A percentile compares a stretch with the other conserved stretches of the same genome.
Conservation (phyloP, 2,888 invertebrate genomes). For the Agrenia bidenticulata region DNA sequence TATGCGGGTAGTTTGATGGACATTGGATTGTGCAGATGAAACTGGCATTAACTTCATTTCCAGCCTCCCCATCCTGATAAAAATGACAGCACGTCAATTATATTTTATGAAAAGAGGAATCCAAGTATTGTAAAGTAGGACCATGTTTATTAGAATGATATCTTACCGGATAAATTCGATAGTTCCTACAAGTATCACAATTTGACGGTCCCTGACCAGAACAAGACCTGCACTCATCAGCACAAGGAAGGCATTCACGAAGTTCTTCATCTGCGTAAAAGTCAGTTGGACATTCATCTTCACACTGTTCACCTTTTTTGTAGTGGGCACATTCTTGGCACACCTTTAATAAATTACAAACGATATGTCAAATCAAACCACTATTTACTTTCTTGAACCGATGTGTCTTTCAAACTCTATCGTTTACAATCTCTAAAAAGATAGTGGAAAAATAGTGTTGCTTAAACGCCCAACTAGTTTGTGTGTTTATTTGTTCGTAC, state of each 20-base stretch:
- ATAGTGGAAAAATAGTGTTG: too few relatives aligned
- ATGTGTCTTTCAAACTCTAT: not conserved
- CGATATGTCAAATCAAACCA: not conserved
- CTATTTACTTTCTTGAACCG: not conserved
- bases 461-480: too few relatives aligned
- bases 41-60: slow-evolving; percentile 63
- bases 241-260: slow-evolving; percentile 62
- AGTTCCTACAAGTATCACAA: slow-evolving; percentile 75
- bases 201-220: slow-evolving; percentile 73
- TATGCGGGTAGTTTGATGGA: slow-evolving; percentile 74
- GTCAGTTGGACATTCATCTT: slow-evolving; percentile 75
- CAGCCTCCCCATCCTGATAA: slow-evolving; percentile 60
- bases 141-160: slow-evolving; percentile 22
- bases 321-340: slow-evolving; percentile 85
- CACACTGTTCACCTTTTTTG: slow-evolving; percentile 84
- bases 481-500: too few relatives aligned
- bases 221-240: slow-evolving; percentile 82
- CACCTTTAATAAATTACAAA: slow-evolving; percentile 57
- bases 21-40: slow-evolving; percentile 86
- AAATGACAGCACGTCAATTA: too few relatives aligned
- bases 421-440: not conserved
- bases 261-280: slow-evolving; percentile 75
- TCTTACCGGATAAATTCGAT: slow-evolving; percentile 66
- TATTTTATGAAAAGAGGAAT: too few relatives aligned
- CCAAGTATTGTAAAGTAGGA: not conserved